Evolutionary conservation across 35 echinoderm and acorn worm species (phyloP).

Genomic region (Apostichopus japonicus): DNA sequence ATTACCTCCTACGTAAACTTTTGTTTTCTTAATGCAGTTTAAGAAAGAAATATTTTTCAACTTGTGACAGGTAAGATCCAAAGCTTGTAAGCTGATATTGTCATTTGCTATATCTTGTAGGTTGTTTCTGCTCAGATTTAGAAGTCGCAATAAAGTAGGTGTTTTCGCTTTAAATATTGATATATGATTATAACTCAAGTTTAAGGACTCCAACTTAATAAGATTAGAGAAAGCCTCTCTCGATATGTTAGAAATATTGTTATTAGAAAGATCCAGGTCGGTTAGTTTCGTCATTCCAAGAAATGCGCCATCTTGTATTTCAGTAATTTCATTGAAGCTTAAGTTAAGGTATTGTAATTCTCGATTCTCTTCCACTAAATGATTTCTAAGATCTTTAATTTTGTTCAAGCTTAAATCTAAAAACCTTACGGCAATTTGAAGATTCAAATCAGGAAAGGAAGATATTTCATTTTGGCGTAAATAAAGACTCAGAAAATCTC

Average conservation of each 20-base stretch:
- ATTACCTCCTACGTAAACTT: neutral
- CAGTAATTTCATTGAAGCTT: neutral
- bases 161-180: neutral
- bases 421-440: neutral
- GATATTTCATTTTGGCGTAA: neutral
- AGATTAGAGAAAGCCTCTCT: neutral
- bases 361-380: neutral
- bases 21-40: neutral
- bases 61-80: neutral
- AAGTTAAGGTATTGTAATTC: neutral
- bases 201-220: neutral
- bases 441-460: neutral
- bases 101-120: neutral
- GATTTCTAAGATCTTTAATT: neutral
- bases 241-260: neutral
- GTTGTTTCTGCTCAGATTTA: neutral
- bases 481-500: neutral
- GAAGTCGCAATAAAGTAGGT: neutral
- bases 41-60: neutral
- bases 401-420: neutral
- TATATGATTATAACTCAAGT: neutral
- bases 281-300: neutral
- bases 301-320: neutral
- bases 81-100: neutral
- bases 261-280: neutral